These are phyloP conservation scores for Limnephilus marmoratus DNA, from an alignment of 2,888 invertebrate species.

Conservation along the genomic window DNA sequence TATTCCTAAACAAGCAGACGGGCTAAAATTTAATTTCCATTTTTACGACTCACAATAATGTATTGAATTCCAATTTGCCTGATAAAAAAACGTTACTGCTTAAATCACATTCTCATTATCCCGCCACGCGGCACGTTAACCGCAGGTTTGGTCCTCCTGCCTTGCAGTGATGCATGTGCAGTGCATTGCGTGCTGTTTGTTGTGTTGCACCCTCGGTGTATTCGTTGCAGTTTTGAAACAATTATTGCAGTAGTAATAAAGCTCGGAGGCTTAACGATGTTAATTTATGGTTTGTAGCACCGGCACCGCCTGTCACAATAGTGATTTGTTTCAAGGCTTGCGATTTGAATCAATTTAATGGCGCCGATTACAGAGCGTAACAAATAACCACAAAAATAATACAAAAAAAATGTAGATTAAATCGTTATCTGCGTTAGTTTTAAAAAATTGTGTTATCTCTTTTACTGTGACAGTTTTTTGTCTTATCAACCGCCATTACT, in stretches of 20 bases:
- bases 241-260: constrained; percentile 33
- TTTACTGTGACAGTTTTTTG: background rate
- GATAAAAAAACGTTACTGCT: too few relatives aligned
- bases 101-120: too few relatives aligned
- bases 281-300: constrained; percentile 19
- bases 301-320: background rate
- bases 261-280: constrained; percentile 7
- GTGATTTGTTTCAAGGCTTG: background rate
- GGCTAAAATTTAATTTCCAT: too few relatives aligned
- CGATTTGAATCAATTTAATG: background rate
- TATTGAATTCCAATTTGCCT: too few relatives aligned
- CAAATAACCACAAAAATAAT: background rate
- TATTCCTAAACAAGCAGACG: too few relatives aligned
- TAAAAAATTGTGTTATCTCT: background rate
- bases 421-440: background rate
- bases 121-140: background rate
- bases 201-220: background rate
- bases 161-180: background rate
- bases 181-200: background rate
- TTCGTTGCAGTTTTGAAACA: constrained; percentile 21
- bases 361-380: background rate
- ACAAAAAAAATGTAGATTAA: background rate
- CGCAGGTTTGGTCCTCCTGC: background rate
- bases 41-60: too few relatives aligned
- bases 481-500: background rate